phyloP scores from a whole-genome alignment of 2,113 vertebrate genomes.

The Hemichromis elongatus region DNA sequence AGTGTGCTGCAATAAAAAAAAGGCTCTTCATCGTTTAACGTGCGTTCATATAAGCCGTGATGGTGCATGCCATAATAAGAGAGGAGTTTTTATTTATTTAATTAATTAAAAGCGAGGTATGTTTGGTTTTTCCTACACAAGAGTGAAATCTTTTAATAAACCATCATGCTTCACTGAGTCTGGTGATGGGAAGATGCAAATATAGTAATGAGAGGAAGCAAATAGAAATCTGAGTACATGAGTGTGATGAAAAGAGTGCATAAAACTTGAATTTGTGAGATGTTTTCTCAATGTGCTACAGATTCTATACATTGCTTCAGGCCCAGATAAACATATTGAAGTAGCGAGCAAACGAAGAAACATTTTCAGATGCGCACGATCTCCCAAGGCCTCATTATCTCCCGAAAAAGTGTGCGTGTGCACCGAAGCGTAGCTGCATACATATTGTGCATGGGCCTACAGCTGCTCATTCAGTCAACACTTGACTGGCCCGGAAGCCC shows the following conservation, averaged over 20 bases:
- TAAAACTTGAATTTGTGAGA: neutral
- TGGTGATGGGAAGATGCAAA: constrained; percentile 21
- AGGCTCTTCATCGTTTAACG: constrained; percentile 8
- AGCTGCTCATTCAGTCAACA: constrained; percentile 12
- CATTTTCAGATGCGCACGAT: constrained; percentile 17
- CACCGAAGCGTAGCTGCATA: constrained; percentile 14
- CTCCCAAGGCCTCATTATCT: constrained; percentile 63
- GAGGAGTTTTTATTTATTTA: constrained; percentile 5
- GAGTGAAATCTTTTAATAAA: constrained; percentile 19
- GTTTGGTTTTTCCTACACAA: neutral
- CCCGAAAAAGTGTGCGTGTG: constrained; percentile 36
- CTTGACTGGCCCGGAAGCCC: constrained; percentile 33
- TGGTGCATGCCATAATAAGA: constrained; percentile 9
- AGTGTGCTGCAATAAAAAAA: neutral
- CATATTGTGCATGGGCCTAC: constrained; percentile 15
- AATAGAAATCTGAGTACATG: constrained; percentile 16
- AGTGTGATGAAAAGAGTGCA: constrained; percentile 11
- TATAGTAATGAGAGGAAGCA: constrained; percentile 16
- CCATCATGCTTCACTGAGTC: constrained; percentile 18
- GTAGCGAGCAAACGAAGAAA: constrained; percentile 14
- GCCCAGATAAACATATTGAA: constrained; percentile 22
- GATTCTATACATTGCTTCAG: constrained; percentile 3
- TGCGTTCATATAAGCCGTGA: constrained; percentile 16
- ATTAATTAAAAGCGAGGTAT: neutral
- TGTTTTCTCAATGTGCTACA: neutral